Evolutionary conservation across 2,797 vertebrate species (phyloP), one percentile per base, ranked within the genome.

Genomic region (Gallinago stenura): DNA sequence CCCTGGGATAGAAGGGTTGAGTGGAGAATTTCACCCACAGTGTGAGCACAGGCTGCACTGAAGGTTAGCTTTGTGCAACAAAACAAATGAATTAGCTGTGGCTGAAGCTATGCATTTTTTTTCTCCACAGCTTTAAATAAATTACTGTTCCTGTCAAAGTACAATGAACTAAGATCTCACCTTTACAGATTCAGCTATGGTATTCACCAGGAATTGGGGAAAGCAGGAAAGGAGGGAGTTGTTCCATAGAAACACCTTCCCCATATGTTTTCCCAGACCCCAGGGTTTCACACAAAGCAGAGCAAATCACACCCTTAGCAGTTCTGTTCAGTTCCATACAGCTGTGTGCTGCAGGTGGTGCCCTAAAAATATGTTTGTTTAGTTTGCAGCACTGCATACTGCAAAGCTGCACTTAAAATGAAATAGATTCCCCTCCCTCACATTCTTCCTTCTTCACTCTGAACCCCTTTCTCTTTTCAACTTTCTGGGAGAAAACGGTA

Each of bases 291-390:
- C 62, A 83, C 72, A 92, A 96, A 95, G 93, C 92, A 95, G 94
- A 97, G 95, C 51, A 97, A 98, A 96, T 95, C 82, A 92, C 81
- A 87, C 79, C 79, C 82, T 93, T 92, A 82, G 66, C 83, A 89
- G 84, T 92, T 95, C 94, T 96, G 80, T 94, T 97, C 91, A 90
- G 78, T 90, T 97, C 96, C 83, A 76, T 93, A 90, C 94, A 98
- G 95, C 95, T 97, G 95, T 22, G 26, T 92, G 80, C 95, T 97
- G 95, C 95, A 97, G 95, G 96, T 95, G 95, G 93, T 95, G 66
- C 81, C 95, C 95, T 95, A 93, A 97, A 98, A 97, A 96, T 94
- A 94, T 61, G 72, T 95, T 95, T 97, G 83, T 96, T 97, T 97
- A 95, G 96, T 97, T 97, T 94, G 57, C 81, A 85, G 51, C 65